Evolutionary conservation across 2,888 invertebrate genomes (phyloP).

Genomic region (Lingula anatina): DNA sequence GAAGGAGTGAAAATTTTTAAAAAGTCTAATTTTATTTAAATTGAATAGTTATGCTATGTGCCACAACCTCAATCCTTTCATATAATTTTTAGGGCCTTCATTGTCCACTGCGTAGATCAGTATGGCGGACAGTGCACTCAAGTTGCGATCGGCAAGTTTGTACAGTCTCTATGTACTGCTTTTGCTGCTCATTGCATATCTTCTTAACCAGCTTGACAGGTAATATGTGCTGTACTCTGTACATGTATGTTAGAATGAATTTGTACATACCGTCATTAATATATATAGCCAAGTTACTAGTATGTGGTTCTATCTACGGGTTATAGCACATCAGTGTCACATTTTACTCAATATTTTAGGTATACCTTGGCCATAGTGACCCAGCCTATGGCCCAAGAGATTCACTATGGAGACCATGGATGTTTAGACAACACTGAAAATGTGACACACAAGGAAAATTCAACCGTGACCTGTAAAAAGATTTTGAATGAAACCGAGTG

Average conservation of each 20-base stretch:
- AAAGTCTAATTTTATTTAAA: no score
- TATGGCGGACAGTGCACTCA: no score
- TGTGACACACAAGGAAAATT: slow-evolving; percentile 20
- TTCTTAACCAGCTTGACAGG: slow-evolving; percentile 46
- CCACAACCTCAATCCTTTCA: no score
- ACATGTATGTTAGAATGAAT: not conserved
- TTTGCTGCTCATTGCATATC: slow-evolving; percentile 36
- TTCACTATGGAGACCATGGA: slow-evolving; percentile 42
- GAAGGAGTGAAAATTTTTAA: no score
- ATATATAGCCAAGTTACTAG: no score
- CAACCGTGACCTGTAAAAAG: no score
- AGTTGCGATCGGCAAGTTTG: slow-evolving; percentile 8
- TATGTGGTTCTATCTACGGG: no score
- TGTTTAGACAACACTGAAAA: slow-evolving; percentile 27
- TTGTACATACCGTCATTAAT: not conserved
- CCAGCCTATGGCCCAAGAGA: slow-evolving; percentile 41
- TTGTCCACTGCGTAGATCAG: no score
- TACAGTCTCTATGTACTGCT: slow-evolving; percentile 40
- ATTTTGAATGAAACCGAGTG: slow-evolving; percentile 16
- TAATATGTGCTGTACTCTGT: not conserved
- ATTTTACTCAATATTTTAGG: not conserved
- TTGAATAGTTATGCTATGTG: no score
- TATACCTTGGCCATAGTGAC: slow-evolving; percentile 41
- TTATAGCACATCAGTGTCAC: no score
- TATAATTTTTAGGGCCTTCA: no score